phyloP scores from a whole-genome alignment of 2,113 vertebrate species.

The Gyps fulvus region DNA sequence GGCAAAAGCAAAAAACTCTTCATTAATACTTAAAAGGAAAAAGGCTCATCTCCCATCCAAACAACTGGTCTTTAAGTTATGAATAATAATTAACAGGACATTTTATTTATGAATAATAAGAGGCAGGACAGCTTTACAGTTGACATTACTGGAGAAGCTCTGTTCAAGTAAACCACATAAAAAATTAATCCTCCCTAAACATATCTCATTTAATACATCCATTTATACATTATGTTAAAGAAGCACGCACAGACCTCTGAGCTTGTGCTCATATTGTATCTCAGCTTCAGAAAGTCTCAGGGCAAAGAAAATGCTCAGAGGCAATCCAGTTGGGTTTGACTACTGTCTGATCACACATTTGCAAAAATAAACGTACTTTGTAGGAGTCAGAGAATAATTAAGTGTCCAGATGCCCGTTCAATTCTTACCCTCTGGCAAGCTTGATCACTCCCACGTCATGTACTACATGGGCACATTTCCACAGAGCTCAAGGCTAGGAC shows the following conservation, averaged over 20 bases:
- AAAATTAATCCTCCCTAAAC: background rate
- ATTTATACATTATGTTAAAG: background rate
- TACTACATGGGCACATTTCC: background rate
- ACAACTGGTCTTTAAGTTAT: background rate
- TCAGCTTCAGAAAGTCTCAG: background rate
- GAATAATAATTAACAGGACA: background rate
- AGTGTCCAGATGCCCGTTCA: constrained; percentile 3
- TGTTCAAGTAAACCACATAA: background rate
- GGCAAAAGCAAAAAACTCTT: background rate
- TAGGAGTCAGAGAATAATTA: background rate
- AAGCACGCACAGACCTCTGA: background rate
- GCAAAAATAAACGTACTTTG: background rate
- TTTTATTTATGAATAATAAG: background rate
- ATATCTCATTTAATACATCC: background rate
- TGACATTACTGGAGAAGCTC: background rate
- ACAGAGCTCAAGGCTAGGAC: background rate
- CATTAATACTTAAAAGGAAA: background rate
- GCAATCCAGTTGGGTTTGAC: background rate
- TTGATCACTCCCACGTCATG: background rate
- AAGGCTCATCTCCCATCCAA: background rate
- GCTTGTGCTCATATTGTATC: background rate
- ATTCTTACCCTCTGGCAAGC: background rate
- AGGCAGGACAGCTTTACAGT: background rate
- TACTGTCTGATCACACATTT: background rate
- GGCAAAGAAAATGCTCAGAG: background rate